Evolutionary conservation across 2,797 vertebrate genomes (phyloP), one percentile per base, ranked within the genome.

Genomic region (Premnoplex brunnescens): DNA sequence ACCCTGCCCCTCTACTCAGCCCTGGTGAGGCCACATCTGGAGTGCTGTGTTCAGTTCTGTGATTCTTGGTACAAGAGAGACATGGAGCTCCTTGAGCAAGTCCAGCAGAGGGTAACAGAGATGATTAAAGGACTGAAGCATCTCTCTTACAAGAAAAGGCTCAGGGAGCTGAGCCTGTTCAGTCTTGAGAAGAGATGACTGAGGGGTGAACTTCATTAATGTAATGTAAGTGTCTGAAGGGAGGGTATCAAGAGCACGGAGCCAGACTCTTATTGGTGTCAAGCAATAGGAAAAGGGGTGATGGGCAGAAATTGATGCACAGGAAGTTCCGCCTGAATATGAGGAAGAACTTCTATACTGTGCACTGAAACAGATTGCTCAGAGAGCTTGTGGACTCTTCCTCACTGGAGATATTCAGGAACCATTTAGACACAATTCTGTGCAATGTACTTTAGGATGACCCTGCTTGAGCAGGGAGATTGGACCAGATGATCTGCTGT

Each of bases 131-230:
- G n/a, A 4, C 32, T 37, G n/a, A 8, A 76, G 5, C 19, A 44
- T 44, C 43, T 39, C 32, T 55, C 20, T 43, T 30, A 21, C 0
- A 1, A 30, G 23, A 16, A 51, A 30, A 1, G 5, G 27, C 36
- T 69, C 43, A 51, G 43, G 6, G 27, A n/a, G 15, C 27, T 43
- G 32, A 7, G 32, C 5, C 13, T 56, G 4, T n/a, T 63, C 56
- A 37, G 16, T 28, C 56, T 58, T 0, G 0, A 10, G 43, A 37
- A 28, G 32, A 69, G 27, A 30, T 1, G 3, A 12, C 32, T 89
- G 55, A 56, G 27, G n/a, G 14, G 4, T 21, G 8, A 6, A 1
- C 16, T 10, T n/a, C 20, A 24, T 24, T 55, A 21, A 2, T 37
- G 23, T 43, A 2, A 3, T 11, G 12, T 19, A 43, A 55, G 32